Evolutionary conservation across 2,113 vertebrate genomes (phyloP), one percentile per base, ranked within the genome.

Genomic region (Dromaius novaehollandiae): DNA sequence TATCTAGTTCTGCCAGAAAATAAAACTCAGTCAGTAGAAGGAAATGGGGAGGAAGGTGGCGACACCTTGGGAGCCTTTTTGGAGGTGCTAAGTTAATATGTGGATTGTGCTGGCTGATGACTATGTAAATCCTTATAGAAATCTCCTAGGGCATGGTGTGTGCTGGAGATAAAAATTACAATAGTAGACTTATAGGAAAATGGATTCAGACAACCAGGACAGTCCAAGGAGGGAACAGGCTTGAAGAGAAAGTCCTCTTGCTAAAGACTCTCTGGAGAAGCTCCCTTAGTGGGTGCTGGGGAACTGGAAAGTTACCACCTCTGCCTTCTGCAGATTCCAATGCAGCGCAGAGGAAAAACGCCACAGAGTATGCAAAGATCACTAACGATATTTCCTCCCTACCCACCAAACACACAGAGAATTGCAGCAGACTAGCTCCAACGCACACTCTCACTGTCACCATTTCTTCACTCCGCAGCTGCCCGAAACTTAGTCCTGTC

Each of bases 121-220:
- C 69, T 69, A 66, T 55, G 50, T 8, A 89, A 95, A 88, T 77
- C 84, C 82, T 75, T 38, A 16, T 6, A 4, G 91, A 92, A 91
- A 90, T 51, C 71, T 95, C 95, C n/a, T 79, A 38, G 94, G 92
- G 88, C 80, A 94, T 1, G 82, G 87, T 89, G 93, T 83, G 75
- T 83, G 95, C 89, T 1, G 12, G 34, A 95, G 91, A 95, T 91
- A 96, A 95, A 84, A 60, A 56, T 36, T 70, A 87, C 83, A 95
- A 92, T 21, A 82, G 87, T 3, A 86, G 66, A 85, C 82, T 96
- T 89, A 87, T 11, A 89, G 71, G 51, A 55, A 74, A 86, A 93
- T 50, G 74, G 81, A 87, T 90, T 82, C 68, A 68, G 94, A 65
- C 68, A 87, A 70, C 7, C 28, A 38, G 74, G 53, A 91, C 68